Conservation (phyloP, 1,140 invertebrate species). For the Vanessa atalanta region DNA sequence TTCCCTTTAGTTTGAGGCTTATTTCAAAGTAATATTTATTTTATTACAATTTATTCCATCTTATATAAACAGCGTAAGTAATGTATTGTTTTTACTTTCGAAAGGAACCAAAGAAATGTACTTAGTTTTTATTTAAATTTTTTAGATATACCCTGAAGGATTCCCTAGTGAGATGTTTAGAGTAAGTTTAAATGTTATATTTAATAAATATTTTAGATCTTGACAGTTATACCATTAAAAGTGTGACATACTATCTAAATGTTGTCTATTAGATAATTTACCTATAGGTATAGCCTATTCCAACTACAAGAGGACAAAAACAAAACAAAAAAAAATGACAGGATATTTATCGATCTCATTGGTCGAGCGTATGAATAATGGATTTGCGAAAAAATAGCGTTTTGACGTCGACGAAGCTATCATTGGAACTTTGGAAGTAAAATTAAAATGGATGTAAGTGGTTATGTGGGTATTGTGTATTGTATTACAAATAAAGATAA, state of each 20-base stretch:
- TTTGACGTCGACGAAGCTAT: no score
- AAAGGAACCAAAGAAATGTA: constrained; percentile 24
- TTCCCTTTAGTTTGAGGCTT: no score
- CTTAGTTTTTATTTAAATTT: background rate
- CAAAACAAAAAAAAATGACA: no score
- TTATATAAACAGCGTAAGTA: background rate
- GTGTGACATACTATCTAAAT: constrained; percentile 17
- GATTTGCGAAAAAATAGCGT: no score
- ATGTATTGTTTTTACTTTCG: background rate
- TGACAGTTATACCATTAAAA: constrained; percentile 24
- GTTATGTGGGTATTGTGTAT: no score
- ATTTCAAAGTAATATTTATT: background rate
- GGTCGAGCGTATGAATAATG: no score
- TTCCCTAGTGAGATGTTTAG: constrained; percentile 55
- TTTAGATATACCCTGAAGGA: constrained; percentile 17
- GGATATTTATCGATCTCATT: no score
- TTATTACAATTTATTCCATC: background rate
- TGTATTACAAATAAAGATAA: no score
- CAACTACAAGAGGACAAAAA: no score
- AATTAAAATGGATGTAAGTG: no score
- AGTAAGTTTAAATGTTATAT: constrained; percentile 24
- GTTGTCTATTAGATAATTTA: constrained; percentile 22
- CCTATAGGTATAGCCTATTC: background rate
- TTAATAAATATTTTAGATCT: constrained; percentile 24
- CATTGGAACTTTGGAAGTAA: no score